phyloP scores from a whole-genome alignment of 2,888 invertebrate genomes.

The Drosophila percnosoma region DNA sequence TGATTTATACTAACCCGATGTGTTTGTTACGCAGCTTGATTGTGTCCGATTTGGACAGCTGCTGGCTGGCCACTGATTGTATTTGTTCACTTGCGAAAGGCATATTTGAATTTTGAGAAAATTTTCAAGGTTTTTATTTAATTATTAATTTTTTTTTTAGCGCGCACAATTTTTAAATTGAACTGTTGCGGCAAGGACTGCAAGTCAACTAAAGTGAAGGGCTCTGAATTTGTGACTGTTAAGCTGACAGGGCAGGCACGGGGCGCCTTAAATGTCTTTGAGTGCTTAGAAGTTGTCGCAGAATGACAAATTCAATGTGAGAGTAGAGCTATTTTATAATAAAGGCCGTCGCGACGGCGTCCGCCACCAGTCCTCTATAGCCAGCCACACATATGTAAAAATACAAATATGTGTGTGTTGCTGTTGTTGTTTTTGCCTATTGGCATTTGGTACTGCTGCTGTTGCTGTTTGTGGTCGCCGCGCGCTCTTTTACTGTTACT shows the following conservation, averaged over 20 bases:
- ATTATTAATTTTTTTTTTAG: slow-evolving; percentile 11
- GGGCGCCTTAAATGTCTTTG: slow-evolving; percentile 65
- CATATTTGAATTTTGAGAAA: slow-evolving; percentile 60
- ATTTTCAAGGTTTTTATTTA: not conserved
- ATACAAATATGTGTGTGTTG: slow-evolving; percentile 1
- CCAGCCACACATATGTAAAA: too few relatives aligned
- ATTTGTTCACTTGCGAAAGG: slow-evolving; percentile 80
- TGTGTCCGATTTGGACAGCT: slow-evolving; percentile 92
- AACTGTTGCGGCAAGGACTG: slow-evolving; percentile 42
- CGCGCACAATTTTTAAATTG: slow-evolving; percentile 28
- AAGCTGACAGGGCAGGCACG: slow-evolving; percentile 34
- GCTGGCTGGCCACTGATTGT: slow-evolving; percentile 85
- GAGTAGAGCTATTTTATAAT: slow-evolving; percentile 75
- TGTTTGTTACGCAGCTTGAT: slow-evolving; percentile 92
- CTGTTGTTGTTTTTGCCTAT: slow-evolving; percentile 15
- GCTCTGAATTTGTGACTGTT: slow-evolving; percentile 13
- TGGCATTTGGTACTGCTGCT: slow-evolving; percentile 1
- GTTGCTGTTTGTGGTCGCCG: slow-evolving; percentile 24
- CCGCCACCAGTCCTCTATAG: slow-evolving; percentile 15
- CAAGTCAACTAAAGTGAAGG: slow-evolving; percentile 18
- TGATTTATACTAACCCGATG: slow-evolving; percentile 89
- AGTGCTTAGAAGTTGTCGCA: slow-evolving; percentile 70
- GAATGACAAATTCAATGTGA: slow-evolving; percentile 72
- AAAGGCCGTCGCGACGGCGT: slow-evolving; percentile 39
- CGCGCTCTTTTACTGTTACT: slow-evolving; percentile 30